Percentiles rank a stretch among this genome's conserved stretches.
These are phyloP conservation scores for Drosophila biarmipes DNA, from an alignment of 1,140 invertebrate genomes.

Conservation along the genomic window DNA sequence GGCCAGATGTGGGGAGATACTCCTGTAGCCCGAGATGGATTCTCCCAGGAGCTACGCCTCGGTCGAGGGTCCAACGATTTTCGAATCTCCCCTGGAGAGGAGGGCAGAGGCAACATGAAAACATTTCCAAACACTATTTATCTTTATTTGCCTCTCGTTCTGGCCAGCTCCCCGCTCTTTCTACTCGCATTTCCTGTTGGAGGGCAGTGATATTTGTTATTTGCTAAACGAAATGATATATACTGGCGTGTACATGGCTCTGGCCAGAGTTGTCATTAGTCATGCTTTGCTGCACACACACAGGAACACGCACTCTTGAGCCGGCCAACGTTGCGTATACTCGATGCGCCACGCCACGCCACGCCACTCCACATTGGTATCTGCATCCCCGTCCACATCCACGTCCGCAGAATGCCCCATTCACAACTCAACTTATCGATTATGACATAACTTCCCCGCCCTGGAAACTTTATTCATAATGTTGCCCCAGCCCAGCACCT, in stretches of 20 bases:
- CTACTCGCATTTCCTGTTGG: neutral
- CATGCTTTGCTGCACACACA: constrained; percentile 68
- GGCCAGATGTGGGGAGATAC: neutral
- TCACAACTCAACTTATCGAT: constrained; percentile 57
- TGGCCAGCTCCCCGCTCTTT: neutral
- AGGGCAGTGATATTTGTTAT: constrained; percentile 68
- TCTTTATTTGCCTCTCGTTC: constrained; percentile 63
- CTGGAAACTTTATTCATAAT: constrained; percentile 63
- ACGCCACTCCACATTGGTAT: neutral
- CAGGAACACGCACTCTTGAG: constrained; percentile 16
- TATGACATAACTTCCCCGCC: constrained; percentile 30
- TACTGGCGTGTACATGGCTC: constrained; percentile 49
- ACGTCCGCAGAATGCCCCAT: constrained; percentile 3
- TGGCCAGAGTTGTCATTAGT: constrained; percentile 75
- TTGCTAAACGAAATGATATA: constrained; percentile 78
- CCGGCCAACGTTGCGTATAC: constrained; percentile 63
- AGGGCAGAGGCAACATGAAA: constrained; percentile 37
- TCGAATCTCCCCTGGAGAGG: constrained; percentile 38
- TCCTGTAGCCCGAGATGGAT: neutral
- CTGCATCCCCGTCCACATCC: neutral
- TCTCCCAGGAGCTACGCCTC: constrained; percentile 31
- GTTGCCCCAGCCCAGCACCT: constrained; percentile 14
- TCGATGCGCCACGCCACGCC: constrained; percentile 49
- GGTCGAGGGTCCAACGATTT: constrained; percentile 62
- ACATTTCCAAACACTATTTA: constrained; percentile 77